Evolutionary conservation across 2,797 vertebrate species (phyloP).

Genomic region (Galagoides demidoff): DNA sequence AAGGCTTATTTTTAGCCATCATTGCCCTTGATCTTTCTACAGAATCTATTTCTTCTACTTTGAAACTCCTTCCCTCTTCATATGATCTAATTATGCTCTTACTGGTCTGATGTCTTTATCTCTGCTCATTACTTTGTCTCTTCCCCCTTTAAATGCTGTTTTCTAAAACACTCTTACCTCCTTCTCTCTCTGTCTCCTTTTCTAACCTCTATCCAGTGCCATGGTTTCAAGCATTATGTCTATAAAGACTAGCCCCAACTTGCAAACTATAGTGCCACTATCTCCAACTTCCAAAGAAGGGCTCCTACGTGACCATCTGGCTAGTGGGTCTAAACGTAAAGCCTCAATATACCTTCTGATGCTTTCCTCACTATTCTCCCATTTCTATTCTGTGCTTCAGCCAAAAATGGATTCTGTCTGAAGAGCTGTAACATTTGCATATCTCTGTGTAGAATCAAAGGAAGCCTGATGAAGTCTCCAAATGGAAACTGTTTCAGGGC

Average conservation of each 20-base stretch:
- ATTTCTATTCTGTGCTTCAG: not conserved
- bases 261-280: not conserved
- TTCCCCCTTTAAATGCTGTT: not conserved
- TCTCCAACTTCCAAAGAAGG: not conserved
- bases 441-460: not conserved
- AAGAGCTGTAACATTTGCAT: not conserved
- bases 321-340: not conserved
- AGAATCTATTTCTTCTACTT: slow-evolving; percentile 57
- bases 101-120: slow-evolving; percentile 19
- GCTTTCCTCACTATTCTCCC: not conserved
- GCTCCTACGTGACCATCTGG: not conserved
- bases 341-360: not conserved
- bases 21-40: slow-evolving; percentile 63
- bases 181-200: not conserved
- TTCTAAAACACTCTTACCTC: not conserved
- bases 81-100: slow-evolving; percentile 32
- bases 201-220: not conserved
- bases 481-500: not conserved
- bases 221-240: not conserved
- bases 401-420: slow-evolving; percentile 8
- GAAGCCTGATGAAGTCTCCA: not conserved
- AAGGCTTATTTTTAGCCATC: slow-evolving; percentile 62
- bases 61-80: slow-evolving; percentile 16
- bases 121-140: slow-evolving; percentile 17
- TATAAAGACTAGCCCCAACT: not conserved